Evolutionary conservation across 2,113 vertebrate species (phyloP), one percentile per base, ranked within the genome.

Genomic region (Heloderma charlesbogerti): DNA sequence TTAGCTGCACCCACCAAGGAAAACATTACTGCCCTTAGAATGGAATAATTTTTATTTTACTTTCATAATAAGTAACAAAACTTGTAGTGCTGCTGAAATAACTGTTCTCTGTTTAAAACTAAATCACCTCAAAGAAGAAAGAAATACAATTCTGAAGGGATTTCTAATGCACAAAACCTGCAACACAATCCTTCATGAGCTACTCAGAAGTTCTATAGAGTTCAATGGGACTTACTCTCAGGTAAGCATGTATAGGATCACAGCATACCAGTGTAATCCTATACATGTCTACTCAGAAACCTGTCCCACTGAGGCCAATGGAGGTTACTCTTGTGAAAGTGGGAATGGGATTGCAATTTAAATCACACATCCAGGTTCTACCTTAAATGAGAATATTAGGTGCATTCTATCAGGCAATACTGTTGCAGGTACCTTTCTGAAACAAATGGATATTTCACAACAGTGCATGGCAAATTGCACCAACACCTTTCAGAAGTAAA

Each of bases 61-160:
- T 94, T 92, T 67, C 54, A 2, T 27, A 94, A 77, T 22, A 94
- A 72, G 88, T 60, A 82, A 88, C 6, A 85, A 82, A 80, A 51
- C 45, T 40, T 12, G 20, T 15, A 37, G 20, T 74, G 1, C 31
- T 57, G 85, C 6, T 43, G n/a, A 84, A 84, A 43, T 84, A 27
- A 43, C 4, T 78, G 37, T 13, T 79, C 6, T 63, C 25, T 79
- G 22, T n/a, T 87, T 71, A 77, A 83, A 67, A 13, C 67, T 31
- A 72, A 91, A 75, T 6, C 34, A 27, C 51, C 4, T 75, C 54
- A 75, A 10, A 88, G 77, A 80, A 81, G 63, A 15, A 31, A 48
- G 22, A 45, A 75, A 75, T 40, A 25, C 3, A 88, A 51, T 31
- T 77, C 2, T 87, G 29, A 67, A 66, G 3, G 3, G 37, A 54